A percentile compares a stretch with the other conserved stretches of the same genome.
phyloP scores from a whole-genome alignment of 2,888 invertebrate species.

The Eledona agricola region DNA sequence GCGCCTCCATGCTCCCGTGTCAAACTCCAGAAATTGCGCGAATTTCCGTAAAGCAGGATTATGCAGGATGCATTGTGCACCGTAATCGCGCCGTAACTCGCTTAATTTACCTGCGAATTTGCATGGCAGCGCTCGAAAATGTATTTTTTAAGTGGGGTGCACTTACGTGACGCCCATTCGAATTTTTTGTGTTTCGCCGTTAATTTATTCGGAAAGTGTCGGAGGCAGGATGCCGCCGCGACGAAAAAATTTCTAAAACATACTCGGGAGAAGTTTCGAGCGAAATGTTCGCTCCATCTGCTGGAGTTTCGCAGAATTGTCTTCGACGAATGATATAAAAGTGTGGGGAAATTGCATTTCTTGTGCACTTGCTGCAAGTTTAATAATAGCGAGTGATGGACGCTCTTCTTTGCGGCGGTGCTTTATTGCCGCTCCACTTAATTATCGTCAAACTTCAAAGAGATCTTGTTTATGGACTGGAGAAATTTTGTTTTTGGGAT shows the following conservation, averaged over 20 bases:
- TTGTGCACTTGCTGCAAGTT: constrained; percentile 17
- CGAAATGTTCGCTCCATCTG: constrained; percentile 48
- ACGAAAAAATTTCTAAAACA: constrained; percentile 27
- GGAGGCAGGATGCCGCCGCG: constrained; percentile 1
- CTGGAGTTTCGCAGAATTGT: constrained; percentile 25
- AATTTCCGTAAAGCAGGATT: constrained; percentile 44
- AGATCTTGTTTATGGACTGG: too few relatives aligned
- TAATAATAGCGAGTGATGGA: constrained; percentile 7
- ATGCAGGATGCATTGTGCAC: constrained; percentile 46
- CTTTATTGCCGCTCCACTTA: constrained; percentile 11
- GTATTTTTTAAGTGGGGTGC: too few relatives aligned
- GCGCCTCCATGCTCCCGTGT: constrained; percentile 47
- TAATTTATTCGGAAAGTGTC: constrained; percentile 2
- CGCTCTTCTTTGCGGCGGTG: not conserved
- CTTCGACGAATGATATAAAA: constrained; percentile 39
- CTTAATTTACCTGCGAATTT: constrained; percentile 48
- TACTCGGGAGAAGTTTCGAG: constrained; percentile 23
- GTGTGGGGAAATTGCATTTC: constrained; percentile 39
- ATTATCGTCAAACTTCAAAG: constrained; percentile 6
- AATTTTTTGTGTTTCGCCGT: too few relatives aligned
- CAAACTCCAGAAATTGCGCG: constrained; percentile 49
- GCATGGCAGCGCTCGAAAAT: too few relatives aligned
- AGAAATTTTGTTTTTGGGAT: too few relatives aligned
- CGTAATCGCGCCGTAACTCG: constrained; percentile 43
- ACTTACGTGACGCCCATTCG: too few relatives aligned